Percentiles rank a stretch among this genome's conserved stretches.
phyloP scores from a whole-genome alignment of 2,113 vertebrate species.

The Phoenicopterus ruber region DNA sequence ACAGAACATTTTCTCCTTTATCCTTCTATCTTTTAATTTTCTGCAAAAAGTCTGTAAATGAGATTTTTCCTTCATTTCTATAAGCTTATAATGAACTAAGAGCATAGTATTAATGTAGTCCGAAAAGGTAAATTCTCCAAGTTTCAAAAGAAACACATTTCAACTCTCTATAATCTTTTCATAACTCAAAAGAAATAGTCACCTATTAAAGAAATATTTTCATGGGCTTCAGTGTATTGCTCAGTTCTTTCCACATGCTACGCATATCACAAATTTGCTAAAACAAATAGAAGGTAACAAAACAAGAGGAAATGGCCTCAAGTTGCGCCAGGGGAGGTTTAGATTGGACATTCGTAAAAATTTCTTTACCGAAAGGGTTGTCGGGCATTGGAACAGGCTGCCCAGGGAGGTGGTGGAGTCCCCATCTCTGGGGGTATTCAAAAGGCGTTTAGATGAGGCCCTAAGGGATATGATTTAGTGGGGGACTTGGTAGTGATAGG shows the following conservation, averaged over 20 bases:
- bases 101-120: neutral
- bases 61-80: neutral
- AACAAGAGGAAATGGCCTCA: too few species aligned
- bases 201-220: neutral
- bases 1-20: neutral
- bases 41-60: neutral
- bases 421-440: too few species aligned
- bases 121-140: neutral
- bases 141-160: neutral
- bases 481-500: too few species aligned
- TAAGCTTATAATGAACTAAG: neutral
- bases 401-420: too few species aligned
- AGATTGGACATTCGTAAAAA: too few species aligned
- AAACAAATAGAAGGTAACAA: neutral
- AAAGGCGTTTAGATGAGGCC: too few species aligned
- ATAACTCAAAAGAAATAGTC: neutral
- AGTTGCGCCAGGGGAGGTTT: too few species aligned
- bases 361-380: too few species aligned
- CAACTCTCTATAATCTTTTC: neutral
- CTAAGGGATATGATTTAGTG: too few species aligned
- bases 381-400: too few species aligned
- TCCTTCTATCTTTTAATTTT: neutral
- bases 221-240: neutral
- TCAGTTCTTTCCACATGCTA: neutral
- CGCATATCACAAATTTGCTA: neutral